Percentiles rank a stretch among this genome's conserved stretches.
Evolutionary conservation across 2,797 vertebrate genomes (phyloP).

Genomic region (Melanotaenia nigrans): DNA sequence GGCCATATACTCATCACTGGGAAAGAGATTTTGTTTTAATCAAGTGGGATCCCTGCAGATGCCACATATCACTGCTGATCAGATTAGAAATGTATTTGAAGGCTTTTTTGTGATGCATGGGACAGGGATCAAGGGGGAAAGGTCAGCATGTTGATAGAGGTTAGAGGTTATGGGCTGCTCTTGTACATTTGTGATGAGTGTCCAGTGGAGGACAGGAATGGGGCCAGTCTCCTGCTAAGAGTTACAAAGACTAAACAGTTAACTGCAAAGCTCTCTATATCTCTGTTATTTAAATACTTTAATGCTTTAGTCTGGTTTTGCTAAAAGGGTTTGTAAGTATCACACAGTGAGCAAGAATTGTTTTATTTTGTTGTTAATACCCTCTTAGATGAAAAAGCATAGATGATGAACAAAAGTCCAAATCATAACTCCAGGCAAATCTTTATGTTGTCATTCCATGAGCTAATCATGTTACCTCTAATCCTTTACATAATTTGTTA

Average conservation of each 20-base stretch:
- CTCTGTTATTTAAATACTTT: conserved; percentile 12
- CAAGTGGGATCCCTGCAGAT: conserved; percentile 50
- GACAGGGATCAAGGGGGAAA: conserved; percentile 67
- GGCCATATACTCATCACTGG: background rate
- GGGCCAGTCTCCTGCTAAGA: conserved; percentile 65
- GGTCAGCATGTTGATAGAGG: conserved; percentile 61
- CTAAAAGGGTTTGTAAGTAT: background rate
- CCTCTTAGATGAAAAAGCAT: background rate
- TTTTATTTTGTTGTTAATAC: background rate
- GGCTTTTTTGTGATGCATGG: conserved; percentile 58
- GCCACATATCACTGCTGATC: conserved; percentile 53
- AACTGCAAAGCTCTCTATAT: conserved; percentile 40
- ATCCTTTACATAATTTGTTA: background rate
- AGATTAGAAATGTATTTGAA: conserved; percentile 49
- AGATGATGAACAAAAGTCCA: background rate
- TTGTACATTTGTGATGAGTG: conserved; percentile 67
- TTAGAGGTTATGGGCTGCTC: conserved; percentile 61
- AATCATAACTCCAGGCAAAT: background rate
- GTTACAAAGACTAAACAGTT: conserved; percentile 52
- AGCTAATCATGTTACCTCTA: background rate
- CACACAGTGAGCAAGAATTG: background rate
- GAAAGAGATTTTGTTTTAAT: conserved; percentile 34
- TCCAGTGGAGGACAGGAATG: conserved; percentile 58
- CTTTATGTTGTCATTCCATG: background rate
- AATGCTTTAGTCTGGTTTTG: background rate